Conservation (phyloP, 2,888 invertebrate species). For the Calliopum simillimum region DNA sequence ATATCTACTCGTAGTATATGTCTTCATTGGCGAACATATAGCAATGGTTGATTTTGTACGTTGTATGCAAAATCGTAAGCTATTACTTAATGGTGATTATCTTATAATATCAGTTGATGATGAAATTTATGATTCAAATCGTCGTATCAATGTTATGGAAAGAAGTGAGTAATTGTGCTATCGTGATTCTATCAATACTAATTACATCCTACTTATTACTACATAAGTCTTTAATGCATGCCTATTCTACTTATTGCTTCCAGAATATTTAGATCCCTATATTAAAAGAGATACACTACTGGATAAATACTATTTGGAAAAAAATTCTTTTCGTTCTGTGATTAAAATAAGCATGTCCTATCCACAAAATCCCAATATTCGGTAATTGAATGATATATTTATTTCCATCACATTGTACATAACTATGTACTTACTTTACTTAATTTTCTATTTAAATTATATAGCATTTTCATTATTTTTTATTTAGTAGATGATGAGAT, state of each 20-base stretch:
- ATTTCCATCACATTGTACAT: no score
- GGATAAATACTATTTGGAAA: no score
- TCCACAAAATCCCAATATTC: conserved; percentile 79
- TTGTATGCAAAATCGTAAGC: conserved; percentile 79
- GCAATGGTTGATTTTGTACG: conserved; percentile 87
- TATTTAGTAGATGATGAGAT: no score
- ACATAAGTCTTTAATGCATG: conserved; percentile 52
- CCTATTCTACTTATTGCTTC: conserved; percentile 53
- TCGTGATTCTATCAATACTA: background rate
- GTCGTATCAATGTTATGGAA: conserved; percentile 69
- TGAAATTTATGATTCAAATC: conserved; percentile 81
- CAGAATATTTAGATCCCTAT: conserved; percentile 80
- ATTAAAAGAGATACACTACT: conserved; percentile 71
- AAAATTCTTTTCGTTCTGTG: conserved; percentile 82
- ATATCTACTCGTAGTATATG: no score
- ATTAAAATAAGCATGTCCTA: conserved; percentile 82
- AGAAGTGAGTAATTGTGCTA: conserved; percentile 55
- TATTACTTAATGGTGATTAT: conserved; percentile 84
- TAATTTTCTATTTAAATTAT: background rate
- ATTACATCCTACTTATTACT: background rate
- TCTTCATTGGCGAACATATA: conserved; percentile 89
- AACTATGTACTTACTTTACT: background rate
- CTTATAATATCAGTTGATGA: conserved; percentile 90
- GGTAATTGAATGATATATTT: conserved; percentile 69
- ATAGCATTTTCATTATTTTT: background rate